Evolutionary conservation across 2,113 vertebrate species (phyloP).

Genomic region (Theristicus caerulescens): DNA sequence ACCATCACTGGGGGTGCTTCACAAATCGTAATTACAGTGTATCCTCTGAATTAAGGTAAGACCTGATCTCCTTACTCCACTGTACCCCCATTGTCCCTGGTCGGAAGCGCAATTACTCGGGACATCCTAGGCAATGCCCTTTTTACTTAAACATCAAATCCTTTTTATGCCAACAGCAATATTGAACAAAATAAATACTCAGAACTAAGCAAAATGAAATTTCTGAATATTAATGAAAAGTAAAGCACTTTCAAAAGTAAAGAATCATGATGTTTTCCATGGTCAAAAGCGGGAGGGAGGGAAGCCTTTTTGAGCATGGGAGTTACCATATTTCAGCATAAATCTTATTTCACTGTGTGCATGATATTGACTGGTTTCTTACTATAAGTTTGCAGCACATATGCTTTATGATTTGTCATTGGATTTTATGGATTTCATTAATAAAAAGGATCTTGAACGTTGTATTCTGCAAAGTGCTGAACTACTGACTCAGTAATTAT

Average conservation of each 20-base stretch:
- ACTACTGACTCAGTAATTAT: neutral
- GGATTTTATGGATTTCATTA: neutral
- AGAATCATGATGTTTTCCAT: neutral
- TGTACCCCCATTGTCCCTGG: neutral
- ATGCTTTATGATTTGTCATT: neutral
- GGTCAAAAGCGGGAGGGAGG: neutral
- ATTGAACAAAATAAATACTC: neutral
- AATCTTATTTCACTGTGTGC: neutral
- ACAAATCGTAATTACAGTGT: neutral
- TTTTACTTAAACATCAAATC: neutral
- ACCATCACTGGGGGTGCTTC: neutral
- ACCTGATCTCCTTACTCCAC: neutral
- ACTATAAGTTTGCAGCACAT: neutral
- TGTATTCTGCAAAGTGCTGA: neutral
- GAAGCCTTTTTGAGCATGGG: neutral
- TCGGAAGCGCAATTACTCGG: neutral
- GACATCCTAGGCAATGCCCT: neutral
- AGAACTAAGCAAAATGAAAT: neutral
- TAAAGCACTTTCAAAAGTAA: neutral
- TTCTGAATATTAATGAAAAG: neutral
- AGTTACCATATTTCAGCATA: neutral
- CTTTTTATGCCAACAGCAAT: neutral
- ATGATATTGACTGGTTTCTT: neutral
- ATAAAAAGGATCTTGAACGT: neutral
- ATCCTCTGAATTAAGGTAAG: neutral